Evolutionary conservation across 1,140 invertebrate species (phyloP).

Genomic region (Steinernema khuongi): DNA sequence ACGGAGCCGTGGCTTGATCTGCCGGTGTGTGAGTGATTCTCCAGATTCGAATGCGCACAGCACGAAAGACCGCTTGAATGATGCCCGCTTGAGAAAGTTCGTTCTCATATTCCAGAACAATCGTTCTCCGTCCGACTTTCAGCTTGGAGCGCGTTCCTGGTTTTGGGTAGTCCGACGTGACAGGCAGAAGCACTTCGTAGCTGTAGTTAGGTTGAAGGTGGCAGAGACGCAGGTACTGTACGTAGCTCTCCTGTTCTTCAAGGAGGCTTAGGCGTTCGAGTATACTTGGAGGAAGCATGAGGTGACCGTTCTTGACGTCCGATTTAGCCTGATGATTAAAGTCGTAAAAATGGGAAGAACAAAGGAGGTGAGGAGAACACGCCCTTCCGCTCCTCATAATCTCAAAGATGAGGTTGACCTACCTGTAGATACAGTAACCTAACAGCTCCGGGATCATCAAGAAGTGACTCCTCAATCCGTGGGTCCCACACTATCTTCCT

Average conservation of each 20-base stretch:
- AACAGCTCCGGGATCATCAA: constrained; percentile 18
- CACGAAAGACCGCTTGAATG: constrained; percentile 6
- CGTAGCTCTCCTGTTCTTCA: background rate
- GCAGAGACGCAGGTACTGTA: constrained; percentile 36
- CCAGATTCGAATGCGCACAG: constrained; percentile 1
- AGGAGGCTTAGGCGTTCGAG: background rate
- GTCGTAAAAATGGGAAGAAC: background rate
- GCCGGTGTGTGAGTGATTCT: constrained; percentile 3
- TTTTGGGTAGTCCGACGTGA: constrained; percentile 29
- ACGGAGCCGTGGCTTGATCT: constrained; percentile 12
- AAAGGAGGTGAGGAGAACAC: background rate
- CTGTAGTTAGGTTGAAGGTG: constrained; percentile 29
- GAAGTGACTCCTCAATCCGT: constrained; percentile 25
- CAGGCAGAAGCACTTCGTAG: constrained; percentile 26
- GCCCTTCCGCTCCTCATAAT: constrained; percentile 10
- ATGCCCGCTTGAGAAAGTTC: background rate
- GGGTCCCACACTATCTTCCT: constrained; percentile 58
- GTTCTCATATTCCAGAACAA: constrained; percentile 23
- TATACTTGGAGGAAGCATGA: background rate
- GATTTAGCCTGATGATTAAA: constrained; percentile 27
- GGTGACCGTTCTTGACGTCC: constrained; percentile 17
- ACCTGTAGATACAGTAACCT: constrained; percentile 29
- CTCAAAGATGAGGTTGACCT: constrained; percentile 11
- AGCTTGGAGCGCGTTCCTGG: constrained; percentile 22
- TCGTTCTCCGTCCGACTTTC: constrained; percentile 34